Evolutionary conservation across 2,888 invertebrate species (phyloP).

Genomic region (Yponomeuta plumbellus): DNA sequence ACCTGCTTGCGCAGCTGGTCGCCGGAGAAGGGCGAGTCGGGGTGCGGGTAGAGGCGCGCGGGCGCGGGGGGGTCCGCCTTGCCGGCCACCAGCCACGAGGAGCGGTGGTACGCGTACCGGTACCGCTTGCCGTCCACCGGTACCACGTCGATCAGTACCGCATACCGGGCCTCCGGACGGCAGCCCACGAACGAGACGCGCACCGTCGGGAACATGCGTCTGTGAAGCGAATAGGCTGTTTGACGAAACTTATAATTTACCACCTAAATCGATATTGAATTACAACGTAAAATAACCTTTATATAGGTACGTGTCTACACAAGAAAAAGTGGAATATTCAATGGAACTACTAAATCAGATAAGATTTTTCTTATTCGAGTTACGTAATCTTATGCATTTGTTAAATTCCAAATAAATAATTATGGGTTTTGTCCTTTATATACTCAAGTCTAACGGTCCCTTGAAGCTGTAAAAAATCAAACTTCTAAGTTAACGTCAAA

Average conservation of each 20-base stretch:
- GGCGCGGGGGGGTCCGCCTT: conserved; percentile 98
- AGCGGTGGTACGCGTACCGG: conserved; percentile 98
- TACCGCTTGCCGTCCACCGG: conserved; percentile 97
- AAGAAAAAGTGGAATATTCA: no score
- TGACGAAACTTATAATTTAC: background rate
- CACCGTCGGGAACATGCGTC: conserved; percentile 98
- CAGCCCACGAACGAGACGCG: conserved; percentile 94
- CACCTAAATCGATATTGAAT: no score
- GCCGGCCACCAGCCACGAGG: conserved; percentile 98
- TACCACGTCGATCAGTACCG: conserved; percentile 96
- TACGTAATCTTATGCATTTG: no score
- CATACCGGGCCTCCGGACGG: conserved; percentile 89
- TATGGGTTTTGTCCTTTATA: no score
- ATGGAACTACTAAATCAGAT: no score
- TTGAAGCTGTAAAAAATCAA: no score
- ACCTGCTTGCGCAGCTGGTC: conserved; percentile 97
- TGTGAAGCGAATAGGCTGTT: conserved; percentile 48
- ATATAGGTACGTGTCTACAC: no score
- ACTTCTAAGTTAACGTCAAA: no score
- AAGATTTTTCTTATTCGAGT: no score
- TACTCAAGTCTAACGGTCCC: no score
- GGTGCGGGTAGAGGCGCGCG: conserved; percentile 95
- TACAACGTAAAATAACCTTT: no score
- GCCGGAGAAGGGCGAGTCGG: conserved; percentile 96
- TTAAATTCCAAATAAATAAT: no score